These are phyloP conservation scores for Eilema sororculum DNA, from an alignment of 2,888 invertebrate genomes.

Conservation along the genomic window DNA sequence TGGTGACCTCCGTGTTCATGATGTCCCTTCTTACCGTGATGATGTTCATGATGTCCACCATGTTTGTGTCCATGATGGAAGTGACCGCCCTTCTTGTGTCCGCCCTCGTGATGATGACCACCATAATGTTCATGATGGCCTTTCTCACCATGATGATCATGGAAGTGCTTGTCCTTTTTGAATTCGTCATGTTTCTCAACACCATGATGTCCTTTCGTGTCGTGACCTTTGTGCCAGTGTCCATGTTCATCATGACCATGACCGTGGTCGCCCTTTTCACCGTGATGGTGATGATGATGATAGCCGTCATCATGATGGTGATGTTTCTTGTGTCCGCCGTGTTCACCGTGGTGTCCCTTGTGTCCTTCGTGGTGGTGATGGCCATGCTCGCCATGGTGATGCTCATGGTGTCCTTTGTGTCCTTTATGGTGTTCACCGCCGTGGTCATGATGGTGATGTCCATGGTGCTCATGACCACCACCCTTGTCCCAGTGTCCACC, in stretches of 20 bases:
- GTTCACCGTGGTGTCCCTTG: constrained; percentile 86
- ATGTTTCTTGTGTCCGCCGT: constrained; percentile 88
- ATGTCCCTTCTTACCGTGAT: constrained; percentile 92
- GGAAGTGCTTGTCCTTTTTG: constrained; percentile 94
- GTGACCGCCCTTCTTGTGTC: constrained; percentile 92
- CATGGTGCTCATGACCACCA: constrained; percentile 87
- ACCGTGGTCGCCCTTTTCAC: constrained; percentile 88
- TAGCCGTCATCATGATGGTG: constrained; percentile 89
- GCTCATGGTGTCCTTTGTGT: constrained; percentile 88
- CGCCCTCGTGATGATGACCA: constrained; percentile 91
- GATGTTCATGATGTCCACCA: constrained; percentile 90
- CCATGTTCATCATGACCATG: constrained; percentile 84
- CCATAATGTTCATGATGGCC: constrained; percentile 92
- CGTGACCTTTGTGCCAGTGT: constrained; percentile 92
- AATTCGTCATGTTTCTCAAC: constrained; percentile 93
- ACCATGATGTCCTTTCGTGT: constrained; percentile 93
- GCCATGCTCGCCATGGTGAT: constrained; percentile 89
- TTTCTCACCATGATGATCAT: constrained; percentile 92
- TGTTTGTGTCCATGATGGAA: constrained; percentile 92
- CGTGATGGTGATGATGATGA: constrained; percentile 87
- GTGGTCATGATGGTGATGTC: constrained; percentile 87
- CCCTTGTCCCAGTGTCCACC: constrained; percentile 61
- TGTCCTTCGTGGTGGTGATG: constrained; percentile 90
- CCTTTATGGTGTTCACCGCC: constrained; percentile 89
- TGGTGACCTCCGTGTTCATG: constrained; percentile 92